Evolutionary conservation across 2,797 vertebrate genomes (phyloP).

Genomic region (Acanthurus lineatus): DNA sequence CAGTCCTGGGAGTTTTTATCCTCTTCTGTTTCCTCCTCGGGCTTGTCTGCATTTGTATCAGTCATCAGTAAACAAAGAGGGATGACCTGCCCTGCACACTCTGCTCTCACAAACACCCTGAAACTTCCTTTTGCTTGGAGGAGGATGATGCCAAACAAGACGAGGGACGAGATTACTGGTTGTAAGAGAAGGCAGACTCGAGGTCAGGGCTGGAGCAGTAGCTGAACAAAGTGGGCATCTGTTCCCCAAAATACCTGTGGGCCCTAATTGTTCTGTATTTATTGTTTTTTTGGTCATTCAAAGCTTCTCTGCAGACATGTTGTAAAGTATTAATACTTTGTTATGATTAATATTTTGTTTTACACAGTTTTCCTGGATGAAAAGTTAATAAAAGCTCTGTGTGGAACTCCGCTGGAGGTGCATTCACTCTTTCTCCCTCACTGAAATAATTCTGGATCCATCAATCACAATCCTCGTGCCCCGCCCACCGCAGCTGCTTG

Average conservation of each 20-base stretch:
- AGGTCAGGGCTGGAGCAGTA: slow-evolving; percentile 8
- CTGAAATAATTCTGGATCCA: no score
- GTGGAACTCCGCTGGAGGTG: no score
- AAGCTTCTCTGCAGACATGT: no score
- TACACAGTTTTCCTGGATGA: no score
- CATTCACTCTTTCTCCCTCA: no score
- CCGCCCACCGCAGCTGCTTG: no score
- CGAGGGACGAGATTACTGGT: slow-evolving; percentile 24
- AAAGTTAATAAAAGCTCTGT: no score
- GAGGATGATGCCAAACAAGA: slow-evolving; percentile 23
- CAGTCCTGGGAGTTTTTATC: slow-evolving; percentile 67
- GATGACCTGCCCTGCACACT: slow-evolving; percentile 51
- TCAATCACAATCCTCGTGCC: no score
- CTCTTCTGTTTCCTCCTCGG: slow-evolving; percentile 65
- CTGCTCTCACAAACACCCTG: slow-evolving; percentile 34
- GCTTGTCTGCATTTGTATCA: slow-evolving; percentile 74
- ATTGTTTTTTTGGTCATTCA: not conserved
- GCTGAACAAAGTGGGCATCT: not conserved
- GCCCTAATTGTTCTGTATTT: not conserved
- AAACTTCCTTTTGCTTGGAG: slow-evolving; percentile 25
- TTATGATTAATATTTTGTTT: no score
- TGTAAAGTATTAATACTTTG: no score
- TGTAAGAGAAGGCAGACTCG: not conserved
- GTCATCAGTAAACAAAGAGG: slow-evolving; percentile 67
- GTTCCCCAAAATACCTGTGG: not conserved